These are phyloP conservation scores for Rhinogobio ventralis DNA, from an alignment of 2,797 vertebrate species.

Conservation along the genomic window DNA sequence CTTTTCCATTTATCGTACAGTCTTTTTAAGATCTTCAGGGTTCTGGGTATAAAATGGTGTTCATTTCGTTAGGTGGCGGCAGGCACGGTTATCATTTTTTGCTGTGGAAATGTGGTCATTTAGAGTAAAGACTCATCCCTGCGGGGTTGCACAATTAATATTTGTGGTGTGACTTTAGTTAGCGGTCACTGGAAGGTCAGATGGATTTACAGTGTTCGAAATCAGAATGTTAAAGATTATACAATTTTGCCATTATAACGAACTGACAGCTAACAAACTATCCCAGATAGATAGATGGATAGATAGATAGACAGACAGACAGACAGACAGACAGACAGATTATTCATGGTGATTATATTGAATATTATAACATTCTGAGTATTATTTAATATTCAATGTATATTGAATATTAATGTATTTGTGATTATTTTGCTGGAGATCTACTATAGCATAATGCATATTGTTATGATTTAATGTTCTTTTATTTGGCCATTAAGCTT, in stretches of 20 bases:
- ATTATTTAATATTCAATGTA: too few species aligned
- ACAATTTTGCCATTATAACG: constrained; percentile 67
- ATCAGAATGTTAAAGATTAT: constrained; percentile 67
- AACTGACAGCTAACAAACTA: constrained; percentile 4
- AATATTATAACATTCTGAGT: too few species aligned
- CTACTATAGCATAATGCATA: neutral
- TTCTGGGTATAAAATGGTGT: constrained; percentile 76
- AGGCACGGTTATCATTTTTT: constrained; percentile 60
- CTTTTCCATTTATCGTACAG: constrained; percentile 47
- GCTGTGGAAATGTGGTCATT: constrained; percentile 51
- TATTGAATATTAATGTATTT: neutral
- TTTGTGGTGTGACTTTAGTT: constrained; percentile 72
- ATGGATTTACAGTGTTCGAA: constrained; percentile 71
- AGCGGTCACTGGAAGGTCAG: constrained; percentile 69
- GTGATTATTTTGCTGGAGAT: neutral
- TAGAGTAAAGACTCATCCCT: constrained; percentile 57
- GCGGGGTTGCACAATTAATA: constrained; percentile 77
- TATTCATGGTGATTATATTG: too few species aligned
- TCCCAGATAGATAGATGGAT: too few species aligned
- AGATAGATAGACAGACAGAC: too few species aligned
- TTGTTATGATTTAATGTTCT: neutral
- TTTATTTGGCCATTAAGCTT: neutral
- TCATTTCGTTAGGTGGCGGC: constrained; percentile 58
- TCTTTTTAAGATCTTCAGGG: constrained; percentile 49
- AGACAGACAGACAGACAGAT: too few species aligned